These are phyloP conservation scores for Temnothorax rugatulus DNA, from an alignment of 2,888 invertebrate genomes.

Conservation along the genomic window DNA sequence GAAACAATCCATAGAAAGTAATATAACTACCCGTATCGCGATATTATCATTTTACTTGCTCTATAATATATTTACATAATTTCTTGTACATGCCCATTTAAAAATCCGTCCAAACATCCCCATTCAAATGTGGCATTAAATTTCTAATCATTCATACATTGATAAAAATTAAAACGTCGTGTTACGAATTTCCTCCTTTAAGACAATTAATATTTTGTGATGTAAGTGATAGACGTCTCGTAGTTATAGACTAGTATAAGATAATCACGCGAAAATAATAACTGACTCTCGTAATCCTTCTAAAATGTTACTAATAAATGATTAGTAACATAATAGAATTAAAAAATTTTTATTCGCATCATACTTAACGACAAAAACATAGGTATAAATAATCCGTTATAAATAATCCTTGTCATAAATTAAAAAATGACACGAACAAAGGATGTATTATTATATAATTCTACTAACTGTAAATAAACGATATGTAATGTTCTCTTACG, in stretches of 20 bases:
- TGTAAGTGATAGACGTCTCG: conserved; percentile 5
- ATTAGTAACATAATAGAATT: neutral
- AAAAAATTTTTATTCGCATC: too few relatives aligned
- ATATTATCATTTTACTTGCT: conserved; percentile 11
- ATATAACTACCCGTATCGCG: neutral
- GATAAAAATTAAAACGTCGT: conserved; percentile 14
- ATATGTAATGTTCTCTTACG: conserved; percentile 21
- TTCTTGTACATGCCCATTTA: neutral
- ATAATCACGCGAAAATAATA: conserved; percentile 29
- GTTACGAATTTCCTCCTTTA: neutral
- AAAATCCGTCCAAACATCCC: neutral
- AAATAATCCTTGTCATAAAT: neutral
- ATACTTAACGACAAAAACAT: too few relatives aligned
- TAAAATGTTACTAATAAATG: neutral
- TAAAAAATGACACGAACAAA: conserved; percentile 9
- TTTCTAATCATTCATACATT: neutral
- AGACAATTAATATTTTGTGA: conserved; percentile 17
- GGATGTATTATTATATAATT: neutral
- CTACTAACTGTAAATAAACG: conserved; percentile 23
- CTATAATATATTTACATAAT: conserved; percentile 19
- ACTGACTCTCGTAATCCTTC: neutral
- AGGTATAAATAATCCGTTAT: too few relatives aligned
- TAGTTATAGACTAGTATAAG: conserved; percentile 54
- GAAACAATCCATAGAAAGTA: neutral
- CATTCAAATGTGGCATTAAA: conserved; percentile 8